Evolutionary conservation across 1,140 invertebrate species (phyloP), one percentile per base, ranked within the genome.

Genomic region (Lineus longissimus): DNA sequence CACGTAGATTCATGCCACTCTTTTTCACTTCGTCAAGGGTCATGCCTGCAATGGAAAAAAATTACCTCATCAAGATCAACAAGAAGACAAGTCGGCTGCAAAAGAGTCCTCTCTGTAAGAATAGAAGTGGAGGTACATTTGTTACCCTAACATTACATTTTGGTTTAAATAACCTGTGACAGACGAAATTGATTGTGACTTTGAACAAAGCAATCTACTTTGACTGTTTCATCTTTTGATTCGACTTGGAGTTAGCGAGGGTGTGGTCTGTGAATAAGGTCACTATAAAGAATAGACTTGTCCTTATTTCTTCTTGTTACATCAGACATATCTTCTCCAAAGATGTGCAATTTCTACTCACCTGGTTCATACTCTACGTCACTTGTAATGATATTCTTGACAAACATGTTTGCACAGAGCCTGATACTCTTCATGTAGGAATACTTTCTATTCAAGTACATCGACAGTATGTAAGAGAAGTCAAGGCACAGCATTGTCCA

Each of bases 361-460:
- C 80, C 80, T 72, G 78, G 76, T 62, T 80, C 77, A 76, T 80
- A 82, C 19, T 77, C 51, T 13, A 66, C 68, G 66, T 81, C 78
- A 71, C 77, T 81, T 51, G 80, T 82, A 61, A 76, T 77, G 19
- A 81, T 71, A 68, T 81, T 81, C 66, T 79, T 82, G 19, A 82
- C 72, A 1, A 73, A 56, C 74, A 81, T 78, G 60, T 81, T 81
- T 19, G 79, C 78, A 75, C 80, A 82, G 2, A 82, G 70, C 27
- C 74, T 66, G 7, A 82, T 67, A 47, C 70, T 72, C 59, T 79
- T 80, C 19, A 80, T 63, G 64, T 77, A 78, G 25, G 72, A 70
- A 47, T 75, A 82, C 19, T 70, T 76, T 55, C 78, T 67, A 64
- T 80, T 82, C 13, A 80, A 73, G 63, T 77, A 80, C 64, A 72